Evolutionary conservation across 2,888 invertebrate species (phyloP), one percentile per base, ranked within the genome.

Genomic region (Dexiosoma caninum): DNA sequence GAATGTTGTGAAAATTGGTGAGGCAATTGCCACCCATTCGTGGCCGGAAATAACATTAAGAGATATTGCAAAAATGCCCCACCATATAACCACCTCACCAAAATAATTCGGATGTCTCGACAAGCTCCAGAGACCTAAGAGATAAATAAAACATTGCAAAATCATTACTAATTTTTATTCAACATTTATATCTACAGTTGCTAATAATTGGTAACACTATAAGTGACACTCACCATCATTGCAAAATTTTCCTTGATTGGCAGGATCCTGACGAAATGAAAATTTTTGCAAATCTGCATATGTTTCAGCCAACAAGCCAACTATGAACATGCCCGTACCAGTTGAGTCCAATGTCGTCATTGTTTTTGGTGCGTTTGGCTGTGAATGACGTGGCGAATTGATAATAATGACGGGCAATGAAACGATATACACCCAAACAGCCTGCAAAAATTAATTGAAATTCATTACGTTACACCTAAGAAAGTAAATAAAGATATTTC

Each of bases 51-150:
- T 93, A 16, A 97, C 95, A 88, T 96, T 96, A 37, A 97, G 90
- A 0, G 97, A 95, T 89, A 97, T 95, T 64, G 96, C 93, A 88
- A 97, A 97, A 85, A 97, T 94, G 3, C 98, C 97, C 95, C 97
- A 96, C 97, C 98, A 97, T 14, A 98, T 92, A 0, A 96, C 93
- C 10, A 97, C 96, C 91, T 98, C 98, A 0, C 98, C 98, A 88
- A 98, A 97, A 88, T 97, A 98, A 89, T 98, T 98, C 0, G 98
- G 98, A 91, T 98, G 97, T 79, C 98, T 92, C 0, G 97, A 97
- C 49, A 96, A 90, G 42, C 95, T 93, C 97, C 97, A 98, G 9
- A 96, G 90, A 2, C 96, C 94, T 93, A 83, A 42, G 30, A 74
- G 12, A 60, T 21, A 64, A n/a, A 72, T 35, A 19, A 60, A 59